Percentiles rank a stretch among this genome's conserved stretches.
These are phyloP conservation scores for Anabacerthia variegaticeps DNA, from an alignment of 2,797 vertebrate genomes.

Conservation along the genomic window DNA sequence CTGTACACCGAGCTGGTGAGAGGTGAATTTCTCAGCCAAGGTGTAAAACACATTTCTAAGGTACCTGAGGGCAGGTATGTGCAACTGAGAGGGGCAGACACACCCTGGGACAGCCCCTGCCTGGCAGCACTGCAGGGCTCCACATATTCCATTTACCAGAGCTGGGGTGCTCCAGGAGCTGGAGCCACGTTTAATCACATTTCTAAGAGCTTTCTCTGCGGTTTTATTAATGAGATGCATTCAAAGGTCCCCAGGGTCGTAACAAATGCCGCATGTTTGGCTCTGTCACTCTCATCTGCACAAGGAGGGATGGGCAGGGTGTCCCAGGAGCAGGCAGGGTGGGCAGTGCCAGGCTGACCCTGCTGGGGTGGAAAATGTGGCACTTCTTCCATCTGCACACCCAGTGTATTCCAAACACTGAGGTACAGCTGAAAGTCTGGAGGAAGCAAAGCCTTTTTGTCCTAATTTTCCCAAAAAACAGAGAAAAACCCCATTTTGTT, in stretches of 20 bases:
- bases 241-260: background rate
- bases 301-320: background rate
- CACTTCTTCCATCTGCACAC: rapidly evolving
- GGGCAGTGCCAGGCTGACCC: background rate
- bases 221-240: background rate
- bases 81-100: background rate
- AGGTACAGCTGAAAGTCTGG: rapidly evolving
- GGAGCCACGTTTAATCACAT: background rate
- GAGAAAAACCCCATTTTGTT: rapidly evolving
- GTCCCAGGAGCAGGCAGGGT: background rate
- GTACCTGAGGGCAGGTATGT: background rate
- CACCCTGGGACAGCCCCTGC: background rate
- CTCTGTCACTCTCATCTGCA: background rate
- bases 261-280: background rate
- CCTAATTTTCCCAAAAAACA: background rate
- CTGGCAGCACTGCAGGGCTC: background rate
- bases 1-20: rapidly evolving
- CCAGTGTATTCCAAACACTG: rapidly evolving
- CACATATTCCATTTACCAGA: rapidly evolving
- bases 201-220: background rate
- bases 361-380: rapidly evolving
- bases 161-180: background rate
- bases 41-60: rapidly evolving
- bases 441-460: rapidly evolving
- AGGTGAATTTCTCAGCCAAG: rapidly evolving